A percentile compares a stretch with the other conserved stretches of the same genome.
Evolutionary conservation across 2,888 invertebrate genomes (phyloP).

Genomic region (Galerucella calmariensis): DNA sequence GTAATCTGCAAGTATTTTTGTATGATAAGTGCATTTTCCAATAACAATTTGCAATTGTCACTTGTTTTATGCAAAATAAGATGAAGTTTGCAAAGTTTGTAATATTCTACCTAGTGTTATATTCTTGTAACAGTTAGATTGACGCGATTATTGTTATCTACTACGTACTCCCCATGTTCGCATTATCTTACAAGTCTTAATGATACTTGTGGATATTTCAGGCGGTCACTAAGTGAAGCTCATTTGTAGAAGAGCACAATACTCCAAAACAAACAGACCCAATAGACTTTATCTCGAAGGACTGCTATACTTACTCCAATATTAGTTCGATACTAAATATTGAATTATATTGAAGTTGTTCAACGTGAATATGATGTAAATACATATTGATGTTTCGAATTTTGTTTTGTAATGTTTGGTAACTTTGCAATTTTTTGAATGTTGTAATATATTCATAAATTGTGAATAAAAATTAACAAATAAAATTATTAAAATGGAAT

Average conservation of each 20-base stretch:
- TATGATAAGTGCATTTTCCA: too few relatives aligned
- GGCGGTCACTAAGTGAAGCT: background rate
- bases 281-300: background rate
- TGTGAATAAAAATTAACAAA: too few relatives aligned
- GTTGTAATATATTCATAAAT: too few relatives aligned
- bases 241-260: background rate
- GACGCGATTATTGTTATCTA: constrained; percentile 15
- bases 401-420: too few relatives aligned
- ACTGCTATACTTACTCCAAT: background rate
- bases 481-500: too few relatives aligned
- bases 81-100: background rate
- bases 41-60: background rate
- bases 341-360: too few relatives aligned
- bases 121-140: background rate
- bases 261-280: background rate
- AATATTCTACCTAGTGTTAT: background rate
- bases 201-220: background rate
- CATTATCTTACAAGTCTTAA: background rate
- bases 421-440: too few relatives aligned
- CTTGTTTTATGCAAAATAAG: too few relatives aligned
- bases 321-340: too few relatives aligned
- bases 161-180: constrained; percentile 1
- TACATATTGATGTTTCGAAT: too few relatives aligned
- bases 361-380: too few relatives aligned
- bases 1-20: too few relatives aligned